Conservation (phyloP, 2,888 invertebrate genomes). For the Nomada ruficornis region DNA sequence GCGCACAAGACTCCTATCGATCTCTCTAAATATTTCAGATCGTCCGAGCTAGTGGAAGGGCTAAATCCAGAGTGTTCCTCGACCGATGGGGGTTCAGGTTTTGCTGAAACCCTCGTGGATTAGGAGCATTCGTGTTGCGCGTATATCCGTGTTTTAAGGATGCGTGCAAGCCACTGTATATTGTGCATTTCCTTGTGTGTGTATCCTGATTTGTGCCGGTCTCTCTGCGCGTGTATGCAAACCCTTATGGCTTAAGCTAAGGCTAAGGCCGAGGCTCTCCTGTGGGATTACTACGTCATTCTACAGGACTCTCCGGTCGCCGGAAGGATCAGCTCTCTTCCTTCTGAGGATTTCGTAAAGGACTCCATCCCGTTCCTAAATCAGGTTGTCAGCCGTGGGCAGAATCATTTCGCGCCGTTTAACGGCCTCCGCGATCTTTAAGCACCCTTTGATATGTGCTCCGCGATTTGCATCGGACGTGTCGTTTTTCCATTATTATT, state of each 20-base stretch:
- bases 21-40: conserved; percentile 72
- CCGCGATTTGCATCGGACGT: too few relatives aligned
- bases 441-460: neutral
- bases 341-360: conserved; percentile 77
- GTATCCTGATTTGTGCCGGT: conserved; percentile 68
- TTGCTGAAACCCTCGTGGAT: conserved; percentile 76
- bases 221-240: conserved; percentile 78
- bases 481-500: too few relatives aligned
- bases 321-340: conserved; percentile 79
- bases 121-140: conserved; percentile 71
- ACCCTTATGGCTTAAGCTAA: conserved; percentile 82
- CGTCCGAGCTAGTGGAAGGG: conserved; percentile 70
- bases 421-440: conserved; percentile 29
- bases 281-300: conserved; percentile 83
- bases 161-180: conserved; percentile 56
- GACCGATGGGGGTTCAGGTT: conserved; percentile 73
- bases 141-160: conserved; percentile 74
- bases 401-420: conserved; percentile 61
- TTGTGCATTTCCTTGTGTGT: conserved; percentile 29
- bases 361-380: conserved; percentile 73
- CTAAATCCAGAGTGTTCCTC: conserved; percentile 71
- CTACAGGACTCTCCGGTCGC: conserved; percentile 78
- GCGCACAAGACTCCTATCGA: conserved; percentile 57
- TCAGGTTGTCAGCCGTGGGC: conserved; percentile 73
- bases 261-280: conserved; percentile 81